Evolutionary conservation across 2,113 vertebrate genomes (phyloP).

Genomic region (Chionodraco myersi): DNA sequence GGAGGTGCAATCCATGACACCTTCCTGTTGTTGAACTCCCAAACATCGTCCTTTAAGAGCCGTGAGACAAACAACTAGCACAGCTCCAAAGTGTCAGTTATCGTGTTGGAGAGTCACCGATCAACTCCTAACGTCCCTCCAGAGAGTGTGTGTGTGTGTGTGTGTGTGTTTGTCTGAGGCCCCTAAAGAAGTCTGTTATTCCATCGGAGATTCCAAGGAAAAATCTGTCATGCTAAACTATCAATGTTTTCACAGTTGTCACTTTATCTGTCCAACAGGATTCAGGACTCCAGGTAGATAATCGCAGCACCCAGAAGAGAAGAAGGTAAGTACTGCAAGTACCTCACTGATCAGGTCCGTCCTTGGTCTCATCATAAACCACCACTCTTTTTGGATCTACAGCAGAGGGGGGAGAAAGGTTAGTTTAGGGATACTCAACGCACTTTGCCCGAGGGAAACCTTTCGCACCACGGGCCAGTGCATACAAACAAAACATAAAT

Average conservation of each 20-base stretch:
- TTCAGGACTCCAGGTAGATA: slow-evolving; percentile 82
- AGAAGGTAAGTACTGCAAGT: slow-evolving; percentile 81
- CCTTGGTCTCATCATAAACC: slow-evolving; percentile 93
- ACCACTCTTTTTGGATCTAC: slow-evolving; percentile 97
- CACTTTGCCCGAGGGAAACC: no score
- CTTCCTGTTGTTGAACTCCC: slow-evolving; percentile 62
- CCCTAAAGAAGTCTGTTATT: slow-evolving; percentile 53
- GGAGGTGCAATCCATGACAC: slow-evolving; percentile 66
- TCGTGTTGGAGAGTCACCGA: slow-evolving; percentile 64
- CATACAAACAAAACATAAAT: no score
- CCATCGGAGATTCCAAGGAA: slow-evolving; percentile 60
- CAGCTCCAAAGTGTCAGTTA: slow-evolving; percentile 66
- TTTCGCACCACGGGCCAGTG: not conserved
- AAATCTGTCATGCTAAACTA: slow-evolving; percentile 66
- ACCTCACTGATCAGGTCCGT: slow-evolving; percentile 93
- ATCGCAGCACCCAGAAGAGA: slow-evolving; percentile 87
- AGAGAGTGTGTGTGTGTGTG: slow-evolving; percentile 18
- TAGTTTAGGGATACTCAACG: not conserved
- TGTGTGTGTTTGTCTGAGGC: slow-evolving; percentile 13
- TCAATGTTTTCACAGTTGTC: slow-evolving; percentile 79
- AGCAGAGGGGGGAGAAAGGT: slow-evolving; percentile 55
- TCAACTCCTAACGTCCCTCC: slow-evolving; percentile 57
- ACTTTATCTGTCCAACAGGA: slow-evolving; percentile 65
- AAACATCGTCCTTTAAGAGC: slow-evolving; percentile 51
- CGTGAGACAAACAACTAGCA: slow-evolving; percentile 47